Percentiles rank a stretch among this genome's conserved stretches.
These are phyloP conservation scores for Tricholauxania praeusta DNA, from an alignment of 2,888 invertebrate genomes.

Conservation along the genomic window DNA sequence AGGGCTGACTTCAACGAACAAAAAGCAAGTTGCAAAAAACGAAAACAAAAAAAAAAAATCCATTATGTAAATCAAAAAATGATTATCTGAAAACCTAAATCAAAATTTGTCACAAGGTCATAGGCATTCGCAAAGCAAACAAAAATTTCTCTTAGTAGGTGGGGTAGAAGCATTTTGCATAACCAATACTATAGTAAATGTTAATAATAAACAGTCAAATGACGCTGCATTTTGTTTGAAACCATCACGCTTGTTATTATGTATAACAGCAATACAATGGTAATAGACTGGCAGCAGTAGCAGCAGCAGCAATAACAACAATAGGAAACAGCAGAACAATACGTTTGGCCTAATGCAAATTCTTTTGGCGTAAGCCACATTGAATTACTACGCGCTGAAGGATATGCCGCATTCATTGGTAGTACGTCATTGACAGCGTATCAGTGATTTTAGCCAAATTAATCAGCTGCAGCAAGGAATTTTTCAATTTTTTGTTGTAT, in stretches of 20 bases:
- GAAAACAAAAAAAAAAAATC: constrained; percentile 14
- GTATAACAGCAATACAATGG: too few species aligned
- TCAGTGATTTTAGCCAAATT: constrained; percentile 24
- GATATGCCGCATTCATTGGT: constrained; percentile 24
- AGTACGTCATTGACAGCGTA: constrained; percentile 28
- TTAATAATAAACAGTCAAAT: too few species aligned
- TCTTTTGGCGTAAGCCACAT: too few species aligned
- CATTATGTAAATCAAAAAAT: constrained; percentile 20
- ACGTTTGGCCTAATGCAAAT: too few species aligned
- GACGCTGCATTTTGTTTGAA: too few species aligned
- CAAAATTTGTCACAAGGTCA: background rate
- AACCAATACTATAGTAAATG: too few species aligned
- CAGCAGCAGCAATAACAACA: background rate
- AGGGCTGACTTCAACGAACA: background rate
- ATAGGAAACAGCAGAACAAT: background rate
- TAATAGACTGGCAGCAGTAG: constrained; percentile 2
- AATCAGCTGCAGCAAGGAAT: constrained; percentile 27
- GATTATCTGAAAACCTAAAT: constrained; percentile 19
- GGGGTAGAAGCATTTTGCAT: too few species aligned
- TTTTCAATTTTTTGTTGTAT: constrained; percentile 15
- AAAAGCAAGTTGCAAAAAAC: constrained; percentile 1
- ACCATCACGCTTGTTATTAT: too few species aligned
- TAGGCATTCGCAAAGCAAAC: background rate
- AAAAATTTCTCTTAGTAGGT: too few species aligned
- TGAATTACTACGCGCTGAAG: background rate